A percentile compares a stretch with the other conserved stretches of the same genome.
Conservation (phyloP, 2,888 invertebrate species). For the Acleris sparsana region DNA sequence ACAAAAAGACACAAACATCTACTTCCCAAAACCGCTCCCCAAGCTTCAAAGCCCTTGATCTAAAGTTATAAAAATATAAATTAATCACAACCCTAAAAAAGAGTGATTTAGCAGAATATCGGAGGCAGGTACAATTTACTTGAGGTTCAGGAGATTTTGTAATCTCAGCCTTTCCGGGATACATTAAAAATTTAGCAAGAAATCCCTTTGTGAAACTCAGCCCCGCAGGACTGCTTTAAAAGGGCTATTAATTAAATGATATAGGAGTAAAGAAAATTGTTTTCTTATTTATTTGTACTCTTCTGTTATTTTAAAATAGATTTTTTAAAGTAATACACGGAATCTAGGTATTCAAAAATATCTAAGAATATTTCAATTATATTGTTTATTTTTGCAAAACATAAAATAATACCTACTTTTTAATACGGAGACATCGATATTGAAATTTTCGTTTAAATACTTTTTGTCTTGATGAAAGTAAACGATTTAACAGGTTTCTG, state of each 20-base stretch:
- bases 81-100: slow-evolving; percentile 17
- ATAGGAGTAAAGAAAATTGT: slow-evolving; percentile 7
- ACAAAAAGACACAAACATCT: not conserved
- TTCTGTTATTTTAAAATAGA: not conserved
- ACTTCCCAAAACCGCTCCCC: slow-evolving; percentile 2
- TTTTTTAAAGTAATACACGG: not conserved
- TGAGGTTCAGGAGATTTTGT: slow-evolving; percentile 11
- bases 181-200: slow-evolving; percentile 33
- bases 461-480: not conserved
- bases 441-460: not conserved
- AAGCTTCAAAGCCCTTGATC: slow-evolving; percentile 8
- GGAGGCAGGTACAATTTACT: slow-evolving; percentile 12
- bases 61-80: slow-evolving; percentile 13
- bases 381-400: no score
- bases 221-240: slow-evolving; percentile 11
- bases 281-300: not conserved
- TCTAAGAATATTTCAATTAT: no score
- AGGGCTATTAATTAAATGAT: slow-evolving; percentile 27
- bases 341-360: no score
- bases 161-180: slow-evolving; percentile 15
- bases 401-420: no score
- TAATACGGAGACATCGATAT: no score
- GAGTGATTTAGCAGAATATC: slow-evolving; percentile 9
- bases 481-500: no score
- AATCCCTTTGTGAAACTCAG: slow-evolving; percentile 26